Evolutionary conservation across 2,113 vertebrate genomes (phyloP).

Genomic region (Hydrolagus affinis): DNA sequence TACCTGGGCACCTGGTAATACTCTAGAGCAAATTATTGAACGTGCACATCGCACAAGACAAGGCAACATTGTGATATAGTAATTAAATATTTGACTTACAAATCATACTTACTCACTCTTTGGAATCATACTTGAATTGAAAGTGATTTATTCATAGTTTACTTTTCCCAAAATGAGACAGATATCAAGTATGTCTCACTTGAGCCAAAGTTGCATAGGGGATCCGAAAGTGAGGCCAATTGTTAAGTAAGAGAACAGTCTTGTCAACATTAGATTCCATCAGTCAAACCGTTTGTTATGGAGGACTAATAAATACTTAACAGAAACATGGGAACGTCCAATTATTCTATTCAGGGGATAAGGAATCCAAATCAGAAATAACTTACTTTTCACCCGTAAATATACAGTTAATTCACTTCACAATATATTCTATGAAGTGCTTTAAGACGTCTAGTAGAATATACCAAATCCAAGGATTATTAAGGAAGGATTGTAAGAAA

Average conservation of each 20-base stretch:
- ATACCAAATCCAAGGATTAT: no score
- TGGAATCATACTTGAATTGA: neutral
- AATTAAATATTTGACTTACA: neutral
- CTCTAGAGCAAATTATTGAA: neutral
- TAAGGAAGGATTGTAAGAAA: no score
- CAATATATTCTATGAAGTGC: no score
- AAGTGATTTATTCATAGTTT: neutral
- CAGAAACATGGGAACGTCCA: no score
- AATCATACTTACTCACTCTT: slow-evolving; percentile 1
- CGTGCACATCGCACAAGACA: neutral
- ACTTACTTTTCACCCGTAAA: no score
- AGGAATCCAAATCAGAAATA: no score
- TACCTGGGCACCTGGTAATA: neutral
- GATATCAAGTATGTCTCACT: neutral
- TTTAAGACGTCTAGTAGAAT: no score
- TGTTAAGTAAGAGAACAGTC: neutral
- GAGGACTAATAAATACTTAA: neutral
- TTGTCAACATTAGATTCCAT: neutral
- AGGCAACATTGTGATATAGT: neutral
- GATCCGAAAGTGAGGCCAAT: neutral
- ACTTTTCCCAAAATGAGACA: neutral
- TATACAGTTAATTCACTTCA: no score
- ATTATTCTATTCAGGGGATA: no score
- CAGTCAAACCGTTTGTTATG: neutral
- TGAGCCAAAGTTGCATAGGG: neutral